Percentiles rank a stretch among this genome's conserved stretches.
These are phyloP conservation scores for Girardinichthys multiradiatus DNA, from an alignment of 2,113 vertebrate genomes.

Conservation along the genomic window DNA sequence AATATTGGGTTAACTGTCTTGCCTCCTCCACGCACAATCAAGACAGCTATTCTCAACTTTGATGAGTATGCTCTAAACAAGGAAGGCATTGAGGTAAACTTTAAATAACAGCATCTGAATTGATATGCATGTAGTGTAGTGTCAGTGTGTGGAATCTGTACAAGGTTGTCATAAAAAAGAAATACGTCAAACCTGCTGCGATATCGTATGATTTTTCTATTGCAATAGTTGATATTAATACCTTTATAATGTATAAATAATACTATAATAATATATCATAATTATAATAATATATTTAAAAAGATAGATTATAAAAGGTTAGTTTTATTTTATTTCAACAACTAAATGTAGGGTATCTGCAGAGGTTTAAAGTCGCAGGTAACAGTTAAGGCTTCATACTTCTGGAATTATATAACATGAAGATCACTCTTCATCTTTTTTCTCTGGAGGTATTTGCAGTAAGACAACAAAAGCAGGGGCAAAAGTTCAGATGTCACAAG, in stretches of 20 bases:
- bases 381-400: conserved; percentile 49
- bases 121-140: not conserved
- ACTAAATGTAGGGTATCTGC: conserved; percentile 36
- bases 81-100: conserved; percentile 95
- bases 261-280: no score
- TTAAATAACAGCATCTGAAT: not conserved
- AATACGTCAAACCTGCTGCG: not conserved
- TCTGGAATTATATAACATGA: conserved; percentile 54
- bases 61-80: conserved; percentile 99
- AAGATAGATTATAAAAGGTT: conserved; percentile 51
- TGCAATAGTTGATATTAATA: conserved; percentile 9
- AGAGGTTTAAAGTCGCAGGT: conserved; percentile 45
- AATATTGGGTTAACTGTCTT: conserved; percentile 98
- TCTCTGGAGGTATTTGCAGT: conserved; percentile 26
- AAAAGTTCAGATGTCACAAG: conserved; percentile 57
- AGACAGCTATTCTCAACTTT: conserved; percentile 98
- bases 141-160: conserved; percentile 47
- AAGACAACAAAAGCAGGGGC: conserved; percentile 39
- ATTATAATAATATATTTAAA: conserved; percentile 57
- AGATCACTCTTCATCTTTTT: conserved; percentile 30
- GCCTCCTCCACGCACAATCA: conserved; percentile 96
- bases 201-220: conserved; percentile 36
- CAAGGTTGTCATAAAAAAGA: conserved; percentile 4
- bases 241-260: no score
- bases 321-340: conserved; percentile 50